Evolutionary conservation across 2,113 vertebrate species (phyloP), one percentile per base, ranked within the genome.

Genomic region (Cephalopholis sonnerati): DNA sequence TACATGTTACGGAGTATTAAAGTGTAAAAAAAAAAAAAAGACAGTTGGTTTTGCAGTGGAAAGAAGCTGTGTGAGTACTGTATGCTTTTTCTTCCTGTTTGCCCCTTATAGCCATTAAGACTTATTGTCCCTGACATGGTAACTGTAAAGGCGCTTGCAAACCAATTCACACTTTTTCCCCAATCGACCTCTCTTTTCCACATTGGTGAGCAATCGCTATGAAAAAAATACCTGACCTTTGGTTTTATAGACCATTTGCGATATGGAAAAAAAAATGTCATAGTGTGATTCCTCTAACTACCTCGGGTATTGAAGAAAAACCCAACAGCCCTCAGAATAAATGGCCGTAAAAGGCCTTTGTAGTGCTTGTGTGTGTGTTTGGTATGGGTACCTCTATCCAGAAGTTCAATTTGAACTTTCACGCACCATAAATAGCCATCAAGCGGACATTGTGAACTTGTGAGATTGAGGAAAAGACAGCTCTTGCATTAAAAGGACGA

Each of bases 201-300:
- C 80, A 80, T 61, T 85, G 57, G 41, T 90, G 84, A 90, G 71
- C 89, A 90, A 79, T 91, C 18, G 44, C 63, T 77, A 27, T 75
- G 77, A 78, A 59, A 81, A 75, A 82, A 87, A 91, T 84, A 64
- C 27, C 82, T 94, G 94, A 93, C 94, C 93, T 96, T 95, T 94
- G 81, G 46, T 93, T 94, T 95, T 93, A 95, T 94, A 89, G 90
- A 89, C 89, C 87, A 90, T 95, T 93, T 90, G 70, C 29, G 15
- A 61, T 59, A 75, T 79, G 41, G 65, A 72, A 79, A 63, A 82
- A 87, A 92, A 91, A 89, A 91, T 58, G 59, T 63, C 75, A 78
- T 53, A 44, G 70, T 83, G 27, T 68, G 48, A 90, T 85, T 90
- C 72, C 72, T 69, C 66, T 76, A 87, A 81, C 80, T 69, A 66